phyloP scores from a whole-genome alignment of 2,113 vertebrate genomes.

The Acrocephalus arundinaceus region DNA sequence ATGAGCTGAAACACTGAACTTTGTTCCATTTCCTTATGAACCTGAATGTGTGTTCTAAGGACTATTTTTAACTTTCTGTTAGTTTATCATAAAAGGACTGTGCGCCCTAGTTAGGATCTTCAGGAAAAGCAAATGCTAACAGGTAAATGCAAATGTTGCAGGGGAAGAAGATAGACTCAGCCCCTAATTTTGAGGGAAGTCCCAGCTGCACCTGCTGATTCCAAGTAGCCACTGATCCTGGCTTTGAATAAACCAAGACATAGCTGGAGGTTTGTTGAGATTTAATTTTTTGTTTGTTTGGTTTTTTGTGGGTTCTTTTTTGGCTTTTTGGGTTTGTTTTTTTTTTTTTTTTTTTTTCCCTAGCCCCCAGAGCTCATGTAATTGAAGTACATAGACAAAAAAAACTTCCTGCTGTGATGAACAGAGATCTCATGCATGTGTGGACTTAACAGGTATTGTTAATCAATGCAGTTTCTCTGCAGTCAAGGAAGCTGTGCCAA shows the following conservation, averaged over 20 bases:
- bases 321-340: no score
- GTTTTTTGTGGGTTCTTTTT: not conserved
- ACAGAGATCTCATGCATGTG: not conserved
- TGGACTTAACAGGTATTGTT: constrained; percentile 1
- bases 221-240: not conserved
- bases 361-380: not conserved
- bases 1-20: not conserved
- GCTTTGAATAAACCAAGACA: not conserved
- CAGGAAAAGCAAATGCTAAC: not conserved
- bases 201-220: not conserved
- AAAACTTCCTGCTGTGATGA: not conserved
- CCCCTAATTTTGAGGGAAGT: not conserved
- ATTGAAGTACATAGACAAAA: not conserved
- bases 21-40: not conserved
- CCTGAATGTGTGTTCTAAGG: not conserved
- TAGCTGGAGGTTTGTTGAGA: not conserved
- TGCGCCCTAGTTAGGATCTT: not conserved
- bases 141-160: not conserved
- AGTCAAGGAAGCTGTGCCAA: not conserved
- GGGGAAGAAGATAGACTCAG: not conserved
- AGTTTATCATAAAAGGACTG: not conserved
- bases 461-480: not conserved
- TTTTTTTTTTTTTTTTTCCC: not conserved
- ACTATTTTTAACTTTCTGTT: not conserved
- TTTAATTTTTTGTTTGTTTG: not conserved